A percentile compares a stretch with the other conserved stretches of the same genome.
Evolutionary conservation across 2,113 vertebrate genomes (phyloP).

Genomic region (Bettongia penicillata): DNA sequence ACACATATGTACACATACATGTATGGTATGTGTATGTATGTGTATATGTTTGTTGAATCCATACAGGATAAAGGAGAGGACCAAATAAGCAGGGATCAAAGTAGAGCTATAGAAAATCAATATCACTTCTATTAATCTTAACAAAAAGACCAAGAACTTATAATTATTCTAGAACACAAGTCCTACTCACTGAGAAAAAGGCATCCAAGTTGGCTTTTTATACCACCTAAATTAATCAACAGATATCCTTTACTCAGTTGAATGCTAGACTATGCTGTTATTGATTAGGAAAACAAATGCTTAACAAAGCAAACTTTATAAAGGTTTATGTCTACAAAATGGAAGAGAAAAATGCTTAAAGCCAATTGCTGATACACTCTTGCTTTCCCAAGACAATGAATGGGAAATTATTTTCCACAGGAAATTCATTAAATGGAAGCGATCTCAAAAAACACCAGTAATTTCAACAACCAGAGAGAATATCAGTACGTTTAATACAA

Average conservation of each 20-base stretch:
- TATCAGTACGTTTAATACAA: background rate
- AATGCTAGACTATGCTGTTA: background rate
- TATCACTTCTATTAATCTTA: background rate
- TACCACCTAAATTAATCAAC: background rate
- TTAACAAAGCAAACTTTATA: slow-evolving; percentile 22
- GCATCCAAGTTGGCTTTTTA: background rate
- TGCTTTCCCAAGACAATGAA: background rate
- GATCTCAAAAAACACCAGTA: background rate
- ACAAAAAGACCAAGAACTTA: background rate
- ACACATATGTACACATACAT: background rate
- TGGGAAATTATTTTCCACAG: background rate
- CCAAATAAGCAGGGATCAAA: background rate
- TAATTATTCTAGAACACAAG: background rate
- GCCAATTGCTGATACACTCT: background rate
- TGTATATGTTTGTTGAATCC: background rate
- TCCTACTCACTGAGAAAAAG: background rate
- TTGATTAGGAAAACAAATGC: background rate
- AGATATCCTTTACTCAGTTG: background rate
- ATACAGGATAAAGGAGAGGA: background rate
- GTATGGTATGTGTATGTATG: background rate
- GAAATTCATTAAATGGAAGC: background rate
- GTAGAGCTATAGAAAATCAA: background rate
- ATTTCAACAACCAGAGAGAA: slow-evolving; percentile 5
- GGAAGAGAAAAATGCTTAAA: slow-evolving; percentile 3
- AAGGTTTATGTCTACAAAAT: background rate